Evolutionary conservation across 2,113 vertebrate genomes (phyloP), one percentile per base, ranked within the genome.

Genomic region (Falcunculus frontatus): DNA sequence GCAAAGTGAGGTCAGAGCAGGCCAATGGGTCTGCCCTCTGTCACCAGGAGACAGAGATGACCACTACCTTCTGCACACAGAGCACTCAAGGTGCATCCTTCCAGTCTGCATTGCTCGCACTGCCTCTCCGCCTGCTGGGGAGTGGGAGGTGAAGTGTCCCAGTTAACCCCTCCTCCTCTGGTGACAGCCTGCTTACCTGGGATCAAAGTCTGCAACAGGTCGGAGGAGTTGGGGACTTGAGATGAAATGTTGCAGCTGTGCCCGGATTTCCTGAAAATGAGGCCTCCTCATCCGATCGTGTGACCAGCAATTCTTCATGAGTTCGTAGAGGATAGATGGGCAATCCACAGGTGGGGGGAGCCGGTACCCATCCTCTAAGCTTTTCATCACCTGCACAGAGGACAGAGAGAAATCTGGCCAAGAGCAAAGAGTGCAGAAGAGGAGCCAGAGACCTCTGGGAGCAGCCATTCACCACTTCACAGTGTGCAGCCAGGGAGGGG

Each of bases 271-370:
- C 57, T 97, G 97, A 78, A 98, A 98, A 63, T 96, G 97, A 47
- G 98, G 98, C 70, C 98, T 95, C 30, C 95, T 96, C 30, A 75
- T 52, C 10, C 96, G 86, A 29, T 98, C 97, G 0, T 98, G 97
- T 4, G 97, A 96, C 98, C 98, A 98, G 84, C 98, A 98, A 80
- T 94, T 97, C 93, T 98, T 98, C 98, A 98, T 98, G 52, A 98
- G 97, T 13, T 98, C 98, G 0, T 98, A 98, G 42, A 98, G 97
- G 29, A 97, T 96, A 26, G 98, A 98, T 0, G 98, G 98, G 81
- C 98, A 98, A 85, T 98, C 98, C 55, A 98, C 96, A 0, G 98
- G 98, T 0, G 98, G 98, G 11, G 98, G 98, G 4, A 98, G 97
- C 13, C 97, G 96, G 84, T 98, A 98, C 13, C 98, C 98, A 0